These are phyloP conservation scores for Clytia hemisphaerica DNA, from an alignment of 30 jellyfish, hydroid and myxozoan species.

Conservation along the genomic window DNA sequence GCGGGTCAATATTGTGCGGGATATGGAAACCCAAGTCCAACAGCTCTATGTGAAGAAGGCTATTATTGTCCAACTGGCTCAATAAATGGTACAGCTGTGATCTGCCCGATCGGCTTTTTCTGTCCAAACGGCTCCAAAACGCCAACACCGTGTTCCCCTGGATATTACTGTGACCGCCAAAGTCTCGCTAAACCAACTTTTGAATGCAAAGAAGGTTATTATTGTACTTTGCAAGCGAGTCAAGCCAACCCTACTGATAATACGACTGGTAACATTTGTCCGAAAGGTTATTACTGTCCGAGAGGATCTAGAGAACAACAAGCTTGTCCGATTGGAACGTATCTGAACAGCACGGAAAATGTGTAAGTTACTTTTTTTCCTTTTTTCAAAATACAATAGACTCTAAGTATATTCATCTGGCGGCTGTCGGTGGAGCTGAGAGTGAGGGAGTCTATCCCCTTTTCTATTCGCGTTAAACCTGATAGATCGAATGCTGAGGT, in stretches of 20 bases:
- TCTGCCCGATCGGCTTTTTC: slow-evolving; percentile 76
- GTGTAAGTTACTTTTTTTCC: slow-evolving; percentile 73
- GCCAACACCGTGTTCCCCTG: slow-evolving; percentile 76
- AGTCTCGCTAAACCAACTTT: slow-evolving; percentile 68
- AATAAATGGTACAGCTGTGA: slow-evolving; percentile 47
- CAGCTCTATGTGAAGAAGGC: slow-evolving; percentile 78
- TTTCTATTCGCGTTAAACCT: no score
- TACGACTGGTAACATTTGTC: slow-evolving; percentile 83
- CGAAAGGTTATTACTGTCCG: slow-evolving; percentile 82
- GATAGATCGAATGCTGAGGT: no score
- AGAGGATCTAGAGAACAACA: slow-evolving; percentile 62
- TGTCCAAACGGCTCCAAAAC: slow-evolving; percentile 77
- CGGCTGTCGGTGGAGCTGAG: no score
- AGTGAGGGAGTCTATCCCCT: no score
- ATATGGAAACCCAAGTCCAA: slow-evolving; percentile 42
- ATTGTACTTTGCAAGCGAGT: slow-evolving; percentile 63
- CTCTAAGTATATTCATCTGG: slow-evolving; percentile 55
- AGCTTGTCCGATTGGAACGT: slow-evolving; percentile 87
- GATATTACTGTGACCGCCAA: slow-evolving; percentile 77
- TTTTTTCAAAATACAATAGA: no score
- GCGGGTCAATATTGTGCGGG: slow-evolving; percentile 92
- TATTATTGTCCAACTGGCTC: slow-evolving; percentile 95
- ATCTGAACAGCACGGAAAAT: slow-evolving; percentile 75
- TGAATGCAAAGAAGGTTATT: slow-evolving; percentile 84
- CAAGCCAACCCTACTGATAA: slow-evolving; percentile 82